phyloP scores from a whole-genome alignment of 2,113 vertebrate species.

The Boleophthalmus pectinirostris region DNA sequence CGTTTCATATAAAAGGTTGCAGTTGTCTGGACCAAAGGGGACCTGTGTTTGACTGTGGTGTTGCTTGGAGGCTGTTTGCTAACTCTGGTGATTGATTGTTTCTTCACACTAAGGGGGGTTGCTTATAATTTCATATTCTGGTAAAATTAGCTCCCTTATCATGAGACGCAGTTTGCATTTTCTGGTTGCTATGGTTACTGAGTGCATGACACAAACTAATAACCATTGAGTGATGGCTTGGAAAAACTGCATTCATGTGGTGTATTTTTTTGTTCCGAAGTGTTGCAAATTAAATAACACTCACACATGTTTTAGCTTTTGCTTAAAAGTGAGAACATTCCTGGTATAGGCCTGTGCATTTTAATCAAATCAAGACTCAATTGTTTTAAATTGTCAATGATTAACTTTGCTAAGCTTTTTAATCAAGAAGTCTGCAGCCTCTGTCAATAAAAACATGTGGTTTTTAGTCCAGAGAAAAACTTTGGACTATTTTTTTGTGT shows the following conservation, averaged over 20 bases:
- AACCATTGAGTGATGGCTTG: not conserved
- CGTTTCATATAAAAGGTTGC: not conserved
- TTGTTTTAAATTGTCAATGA: not conserved
- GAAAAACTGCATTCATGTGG: not conserved
- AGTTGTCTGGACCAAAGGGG: not conserved
- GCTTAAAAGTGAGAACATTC: not conserved
- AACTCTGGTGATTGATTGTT: slow-evolving; percentile 3
- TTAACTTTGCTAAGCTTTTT: not conserved
- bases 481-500: not conserved
- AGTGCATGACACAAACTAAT: not conserved
- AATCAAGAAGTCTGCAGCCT: not conserved
- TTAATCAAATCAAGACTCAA: not conserved
- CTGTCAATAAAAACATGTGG: not conserved
- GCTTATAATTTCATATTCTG: slow-evolving; percentile 1
- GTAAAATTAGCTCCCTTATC: slow-evolving; percentile 6
- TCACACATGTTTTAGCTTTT: not conserved
- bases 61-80: slow-evolving; percentile 10
- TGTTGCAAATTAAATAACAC: not conserved
- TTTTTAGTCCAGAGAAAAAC: not conserved
- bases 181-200: not conserved
- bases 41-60: not conserved
- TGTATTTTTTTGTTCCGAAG: not conserved
- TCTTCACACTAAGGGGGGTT: not conserved
- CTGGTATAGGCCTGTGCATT: not conserved
- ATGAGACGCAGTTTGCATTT: not conserved